Conservation (phyloP, 92 coral and sea anemone genomes). For the Meandrina meandrites region DNA sequence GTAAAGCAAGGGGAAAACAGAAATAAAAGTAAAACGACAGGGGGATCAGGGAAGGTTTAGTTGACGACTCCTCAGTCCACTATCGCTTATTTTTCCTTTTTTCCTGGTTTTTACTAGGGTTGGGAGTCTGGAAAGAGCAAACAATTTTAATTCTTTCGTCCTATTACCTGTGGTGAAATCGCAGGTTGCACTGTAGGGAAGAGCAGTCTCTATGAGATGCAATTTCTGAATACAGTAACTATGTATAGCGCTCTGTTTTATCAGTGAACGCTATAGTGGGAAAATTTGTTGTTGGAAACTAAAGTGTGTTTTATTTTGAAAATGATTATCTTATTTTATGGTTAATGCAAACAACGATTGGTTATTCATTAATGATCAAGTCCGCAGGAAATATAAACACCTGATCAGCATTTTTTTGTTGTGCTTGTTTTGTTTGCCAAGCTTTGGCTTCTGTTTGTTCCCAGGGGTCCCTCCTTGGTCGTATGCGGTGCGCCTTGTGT, state of each 20-base stretch:
- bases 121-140: neutral
- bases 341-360: neutral
- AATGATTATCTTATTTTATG: neutral
- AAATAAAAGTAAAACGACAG: neutral
- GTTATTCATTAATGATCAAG: neutral
- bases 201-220: neutral
- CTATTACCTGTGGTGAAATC: neutral
- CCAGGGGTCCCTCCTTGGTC: too few relatives aligned
- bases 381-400: conserved; percentile 11
- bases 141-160: neutral
- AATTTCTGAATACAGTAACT: neutral
- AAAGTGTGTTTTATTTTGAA: neutral
- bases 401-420: neutral
- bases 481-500: too few relatives aligned
- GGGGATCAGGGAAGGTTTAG: neutral
- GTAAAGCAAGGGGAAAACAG: too few relatives aligned
- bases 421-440: neutral
- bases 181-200: neutral
- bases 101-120: neutral
- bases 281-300: neutral
- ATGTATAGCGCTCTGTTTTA: neutral
- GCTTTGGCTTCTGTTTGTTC: too few relatives aligned
- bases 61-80: neutral
- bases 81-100: neutral
- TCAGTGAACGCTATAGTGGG: neutral